Conservation (phyloP, 2,113 vertebrate species). For the Mesitornis unicolor region DNA sequence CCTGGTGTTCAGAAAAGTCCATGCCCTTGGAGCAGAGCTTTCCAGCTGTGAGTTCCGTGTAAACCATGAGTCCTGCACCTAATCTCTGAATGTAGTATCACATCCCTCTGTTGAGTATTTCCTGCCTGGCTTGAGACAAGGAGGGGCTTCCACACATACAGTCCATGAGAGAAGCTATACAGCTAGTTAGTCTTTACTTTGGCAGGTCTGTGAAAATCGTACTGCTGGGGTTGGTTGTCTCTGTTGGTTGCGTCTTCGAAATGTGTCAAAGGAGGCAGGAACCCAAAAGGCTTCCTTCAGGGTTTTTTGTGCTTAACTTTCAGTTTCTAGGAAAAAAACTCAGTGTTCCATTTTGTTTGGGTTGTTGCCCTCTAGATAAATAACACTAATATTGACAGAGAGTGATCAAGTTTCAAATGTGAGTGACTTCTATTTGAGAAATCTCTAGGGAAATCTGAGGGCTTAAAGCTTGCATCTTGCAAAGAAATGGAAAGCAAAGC, state of each 20-base stretch:
- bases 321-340: not conserved
- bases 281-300: not conserved
- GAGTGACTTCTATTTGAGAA: not conserved
- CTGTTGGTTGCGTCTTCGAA: not conserved
- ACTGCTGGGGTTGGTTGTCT: not conserved
- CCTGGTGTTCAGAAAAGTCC: not conserved
- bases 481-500: not conserved
- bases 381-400: not conserved
- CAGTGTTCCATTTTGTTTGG: fast-evolving
- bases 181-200: not conserved
- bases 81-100: not conserved
- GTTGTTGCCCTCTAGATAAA: not conserved
- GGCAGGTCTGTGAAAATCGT: not conserved
- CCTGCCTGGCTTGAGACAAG: not conserved
- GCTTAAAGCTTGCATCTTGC: not conserved
- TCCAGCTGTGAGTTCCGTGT: not conserved
- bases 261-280: not conserved
- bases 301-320: not conserved
- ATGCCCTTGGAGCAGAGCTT: not conserved
- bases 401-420: not conserved
- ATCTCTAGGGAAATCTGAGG: not conserved
- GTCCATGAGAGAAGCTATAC: not conserved
- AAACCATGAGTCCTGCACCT: not conserved
- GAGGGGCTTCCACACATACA: fast-evolving
- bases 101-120: not conserved